phyloP scores from a whole-genome alignment of 2,113 vertebrate species.

The Fulica atra region DNA sequence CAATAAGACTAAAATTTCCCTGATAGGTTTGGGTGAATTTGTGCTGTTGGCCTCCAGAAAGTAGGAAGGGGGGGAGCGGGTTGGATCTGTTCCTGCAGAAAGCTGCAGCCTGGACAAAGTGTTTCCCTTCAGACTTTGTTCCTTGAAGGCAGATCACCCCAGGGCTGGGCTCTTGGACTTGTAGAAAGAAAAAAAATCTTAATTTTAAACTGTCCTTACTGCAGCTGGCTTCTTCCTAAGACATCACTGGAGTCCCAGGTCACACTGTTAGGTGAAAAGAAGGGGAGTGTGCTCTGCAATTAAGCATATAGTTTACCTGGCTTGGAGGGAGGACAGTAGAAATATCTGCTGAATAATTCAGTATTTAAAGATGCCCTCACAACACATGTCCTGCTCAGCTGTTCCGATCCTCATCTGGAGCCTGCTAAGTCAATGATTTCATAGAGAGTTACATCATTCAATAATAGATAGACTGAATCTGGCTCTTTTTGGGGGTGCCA shows the following conservation, averaged over 20 bases:
- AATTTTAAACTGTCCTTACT: neutral
- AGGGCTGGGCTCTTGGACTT: neutral
- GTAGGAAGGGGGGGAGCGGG: neutral
- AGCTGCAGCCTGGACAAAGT: neutral
- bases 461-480: neutral
- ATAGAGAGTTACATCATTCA: neutral
- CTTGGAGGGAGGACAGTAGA: neutral
- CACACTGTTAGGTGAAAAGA: accelerated
- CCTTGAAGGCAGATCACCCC: neutral
- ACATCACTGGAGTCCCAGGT: neutral
- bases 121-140: neutral
- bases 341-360: neutral
- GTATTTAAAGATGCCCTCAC: neutral
- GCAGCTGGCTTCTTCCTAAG: neutral
- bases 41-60: neutral
- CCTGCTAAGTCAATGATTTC: neutral
- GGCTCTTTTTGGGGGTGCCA: neutral
- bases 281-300: neutral
- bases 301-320: neutral
- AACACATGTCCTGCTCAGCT: neutral
- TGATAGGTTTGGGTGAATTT: neutral
- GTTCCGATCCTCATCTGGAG: neutral
- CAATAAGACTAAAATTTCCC: neutral
- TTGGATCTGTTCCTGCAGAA: neutral
- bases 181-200: neutral